These are phyloP conservation scores for Euura lappo DNA, from an alignment of 1,140 invertebrate genomes.

Conservation along the genomic window DNA sequence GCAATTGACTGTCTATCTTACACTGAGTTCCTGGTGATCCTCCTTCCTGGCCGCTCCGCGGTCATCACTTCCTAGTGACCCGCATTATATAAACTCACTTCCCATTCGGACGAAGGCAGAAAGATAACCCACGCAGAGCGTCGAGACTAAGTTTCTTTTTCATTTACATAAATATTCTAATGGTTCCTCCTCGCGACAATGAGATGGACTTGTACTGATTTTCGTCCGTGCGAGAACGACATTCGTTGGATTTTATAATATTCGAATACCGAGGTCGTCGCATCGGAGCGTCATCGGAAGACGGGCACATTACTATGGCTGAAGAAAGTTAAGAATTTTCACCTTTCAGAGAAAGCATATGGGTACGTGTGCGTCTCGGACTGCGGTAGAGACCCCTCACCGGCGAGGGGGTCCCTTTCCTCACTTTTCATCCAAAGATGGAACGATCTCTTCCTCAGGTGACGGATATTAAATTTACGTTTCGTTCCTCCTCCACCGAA, in stretches of 20 bases:
- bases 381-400: no score
- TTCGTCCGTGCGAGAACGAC: background rate
- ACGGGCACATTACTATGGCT: slow-evolving; percentile 43
- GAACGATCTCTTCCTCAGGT: no score
- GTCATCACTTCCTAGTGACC: slow-evolving; percentile 6
- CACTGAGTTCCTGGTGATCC: background rate
- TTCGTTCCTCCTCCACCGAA: no score
- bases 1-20: background rate
- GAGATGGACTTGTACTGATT: background rate
- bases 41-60: background rate
- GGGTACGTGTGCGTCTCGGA: slow-evolving; percentile 31
- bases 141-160: no score
- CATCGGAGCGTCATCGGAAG: slow-evolving; percentile 10
- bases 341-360: slow-evolving; percentile 55
- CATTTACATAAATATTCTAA: no score
- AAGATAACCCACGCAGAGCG: no score
- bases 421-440: background rate
- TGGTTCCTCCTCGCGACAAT: no score
- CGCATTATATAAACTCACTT: background rate
- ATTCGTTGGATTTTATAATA: background rate
- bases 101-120: background rate
- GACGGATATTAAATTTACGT: no score
- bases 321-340: slow-evolving; percentile 58
- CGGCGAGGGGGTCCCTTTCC: background rate
- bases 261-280: slow-evolving; percentile 2